Evolutionary conservation across 2,888 invertebrate genomes (phyloP).

Genomic region (Ceramica pisi): DNA sequence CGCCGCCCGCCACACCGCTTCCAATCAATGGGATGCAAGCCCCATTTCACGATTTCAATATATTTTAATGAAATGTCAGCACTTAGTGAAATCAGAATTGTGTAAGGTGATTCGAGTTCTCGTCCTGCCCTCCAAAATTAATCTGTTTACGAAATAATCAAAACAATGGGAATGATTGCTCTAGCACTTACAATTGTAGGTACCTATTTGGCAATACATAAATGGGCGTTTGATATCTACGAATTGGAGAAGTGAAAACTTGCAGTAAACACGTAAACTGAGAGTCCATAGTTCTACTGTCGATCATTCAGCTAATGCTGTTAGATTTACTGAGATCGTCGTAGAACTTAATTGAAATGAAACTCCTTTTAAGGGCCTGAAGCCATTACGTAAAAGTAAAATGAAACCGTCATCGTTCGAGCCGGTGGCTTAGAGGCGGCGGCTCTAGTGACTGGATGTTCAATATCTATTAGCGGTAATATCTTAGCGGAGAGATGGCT

Average conservation of each 20-base stretch:
- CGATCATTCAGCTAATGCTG: not conserved
- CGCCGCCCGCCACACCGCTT: constrained; percentile 74
- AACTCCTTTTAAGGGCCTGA: constrained; percentile 38
- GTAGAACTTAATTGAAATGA: constrained; percentile 27
- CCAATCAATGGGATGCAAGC: constrained; percentile 89
- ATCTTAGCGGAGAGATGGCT: constrained; percentile 87
- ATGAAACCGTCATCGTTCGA: constrained; percentile 39
- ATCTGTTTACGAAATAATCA: constrained; percentile 72
- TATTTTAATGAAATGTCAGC: constrained; percentile 90
- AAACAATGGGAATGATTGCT: constrained; percentile 71
- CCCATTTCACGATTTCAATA: constrained; percentile 90
- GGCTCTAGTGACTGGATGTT: constrained; percentile 76
- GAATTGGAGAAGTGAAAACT: constrained; percentile 26
- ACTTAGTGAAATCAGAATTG: constrained; percentile 87
- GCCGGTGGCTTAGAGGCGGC: constrained; percentile 46
- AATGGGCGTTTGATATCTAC: constrained; percentile 15
- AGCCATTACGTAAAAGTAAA: constrained; percentile 59
- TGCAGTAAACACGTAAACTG: not conserved
- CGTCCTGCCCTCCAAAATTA: constrained; percentile 72
- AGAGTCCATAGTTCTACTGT: not conserved
- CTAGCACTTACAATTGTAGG: constrained; percentile 46
- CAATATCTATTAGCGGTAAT: constrained; percentile 89
- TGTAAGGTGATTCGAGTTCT: constrained; percentile 77
- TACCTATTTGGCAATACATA: constrained; percentile 51
- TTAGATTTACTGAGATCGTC: constrained; percentile 14